Evolutionary conservation across 2,888 invertebrate species (phyloP).

Genomic region (Dolichopus griseipennis): DNA sequence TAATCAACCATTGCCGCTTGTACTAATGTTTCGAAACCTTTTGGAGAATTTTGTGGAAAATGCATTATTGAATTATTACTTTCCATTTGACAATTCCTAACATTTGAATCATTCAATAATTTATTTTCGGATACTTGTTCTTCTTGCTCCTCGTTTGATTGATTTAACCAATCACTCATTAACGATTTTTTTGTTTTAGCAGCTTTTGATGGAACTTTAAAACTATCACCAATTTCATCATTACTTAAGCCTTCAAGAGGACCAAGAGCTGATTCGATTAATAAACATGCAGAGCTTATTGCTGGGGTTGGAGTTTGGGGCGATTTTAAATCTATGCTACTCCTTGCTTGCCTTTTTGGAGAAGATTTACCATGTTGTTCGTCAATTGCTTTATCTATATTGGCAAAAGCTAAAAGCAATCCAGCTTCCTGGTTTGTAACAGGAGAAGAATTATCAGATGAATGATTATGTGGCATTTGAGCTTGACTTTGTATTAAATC

Average conservation of each 20-base stretch:
- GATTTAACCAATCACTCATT: conserved; percentile 84
- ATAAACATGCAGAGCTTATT: conserved; percentile 68
- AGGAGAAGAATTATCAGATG: conserved; percentile 21
- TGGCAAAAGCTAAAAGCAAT: conserved; percentile 50
- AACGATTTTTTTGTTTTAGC: conserved; percentile 80
- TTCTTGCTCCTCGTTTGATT: conserved; percentile 44
- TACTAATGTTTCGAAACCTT: conserved; percentile 50
- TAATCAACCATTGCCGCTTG: conserved; percentile 46
- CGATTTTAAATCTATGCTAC: conserved; percentile 2
- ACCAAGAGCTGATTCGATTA: conserved; percentile 78
- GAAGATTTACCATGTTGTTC: conserved; percentile 14
- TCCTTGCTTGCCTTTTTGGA: background rate
- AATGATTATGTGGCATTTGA: conserved; percentile 19
- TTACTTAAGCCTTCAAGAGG: conserved; percentile 50
- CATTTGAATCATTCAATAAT: background rate
- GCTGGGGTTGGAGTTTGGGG: conserved; percentile 29
- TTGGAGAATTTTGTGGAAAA: conserved; percentile 14
- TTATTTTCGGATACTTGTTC: background rate
- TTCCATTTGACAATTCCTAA: conserved; percentile 12
- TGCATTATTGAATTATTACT: background rate
- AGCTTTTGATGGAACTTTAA: conserved; percentile 62
- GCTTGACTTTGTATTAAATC: conserved; percentile 19
- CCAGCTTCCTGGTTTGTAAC: conserved; percentile 48
- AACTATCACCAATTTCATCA: conserved; percentile 34
- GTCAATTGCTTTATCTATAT: conserved; percentile 30